Evolutionary conservation across 2,888 invertebrate species (phyloP), one percentile per base, ranked within the genome.

Genomic region (Eupithecia tripunctaria): DNA sequence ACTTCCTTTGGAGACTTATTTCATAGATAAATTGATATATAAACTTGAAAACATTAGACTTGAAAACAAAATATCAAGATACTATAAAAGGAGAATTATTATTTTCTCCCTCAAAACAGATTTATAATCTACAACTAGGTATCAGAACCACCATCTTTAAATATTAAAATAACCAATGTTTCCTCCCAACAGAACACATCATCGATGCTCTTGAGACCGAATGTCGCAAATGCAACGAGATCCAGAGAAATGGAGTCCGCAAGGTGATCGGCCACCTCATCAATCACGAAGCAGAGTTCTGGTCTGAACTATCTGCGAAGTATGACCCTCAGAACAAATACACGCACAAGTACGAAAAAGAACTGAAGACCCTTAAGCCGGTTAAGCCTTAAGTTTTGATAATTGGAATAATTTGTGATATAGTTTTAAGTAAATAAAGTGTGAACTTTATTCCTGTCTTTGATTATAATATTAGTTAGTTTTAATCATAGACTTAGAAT

Each of bases 261-360:
- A 78, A 76, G 2, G 89, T 92, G 4, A 83, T 93, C 66, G 60
- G 59, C 0, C 85, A 89, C 75, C 80, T 93, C 12, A 86, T 90
- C 75, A 88, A 90, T 72, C 38, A 90, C 10, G 88, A 91, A 29
- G 75, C 73, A 0, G 84, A 81, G 0, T 80, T 72, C 63, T 93
- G 92, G 92, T 75, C 79, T 7, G 72, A 86, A 47, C 79, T 93
- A 38, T 82, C 81, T 43, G 84, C 76, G 10, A 91, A 91, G 76
- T 92, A 89, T 77, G 93, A 93, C 73, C 88, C 90, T 2, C 73
- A 81, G 0, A 78, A 81, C 62, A 82, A 82, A 71, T 91, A 84
- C 81, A 67, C 82, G 2, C 73, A 76, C 18, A 84, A 84, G 70
- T 88, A 89, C 75, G 87, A 89, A 70, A 72, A 81, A 3, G 84